phyloP scores from a whole-genome alignment of 2,113 vertebrate genomes.

The Anas platyrhynchos region DNA sequence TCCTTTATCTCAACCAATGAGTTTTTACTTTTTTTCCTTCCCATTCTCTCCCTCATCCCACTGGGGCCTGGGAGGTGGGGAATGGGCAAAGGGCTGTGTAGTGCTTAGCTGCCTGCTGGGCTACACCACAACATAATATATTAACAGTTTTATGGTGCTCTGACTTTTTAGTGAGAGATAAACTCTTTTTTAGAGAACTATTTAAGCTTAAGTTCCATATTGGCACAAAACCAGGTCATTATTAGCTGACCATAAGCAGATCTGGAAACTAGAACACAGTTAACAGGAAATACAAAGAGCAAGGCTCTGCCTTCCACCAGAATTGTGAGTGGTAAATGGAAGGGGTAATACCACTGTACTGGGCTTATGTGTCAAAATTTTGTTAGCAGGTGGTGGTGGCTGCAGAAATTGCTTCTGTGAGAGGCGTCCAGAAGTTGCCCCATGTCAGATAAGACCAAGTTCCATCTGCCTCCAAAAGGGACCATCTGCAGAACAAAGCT shows the following conservation, averaged over 20 bases:
- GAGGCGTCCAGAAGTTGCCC: background rate
- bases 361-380: background rate
- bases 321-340: background rate
- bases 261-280: background rate
- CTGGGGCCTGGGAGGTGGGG: too few relatives aligned
- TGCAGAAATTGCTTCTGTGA: background rate
- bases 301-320: background rate
- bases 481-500: background rate
- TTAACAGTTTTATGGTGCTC: background rate
- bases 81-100: too few relatives aligned
- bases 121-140: background rate
- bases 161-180: background rate
- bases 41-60: too few relatives aligned
- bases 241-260: background rate
- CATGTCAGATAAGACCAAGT: background rate
- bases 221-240: background rate
- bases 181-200: background rate
- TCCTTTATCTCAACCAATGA: too few relatives aligned
- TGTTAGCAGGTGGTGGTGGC: background rate
- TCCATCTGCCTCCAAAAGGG: background rate
- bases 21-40: too few relatives aligned
- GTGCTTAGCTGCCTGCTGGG: too few relatives aligned
- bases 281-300: background rate
- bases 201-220: background rate
- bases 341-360: background rate